Evolutionary conservation across 2,113 vertebrate genomes (phyloP), one percentile per base, ranked within the genome.

Genomic region (Mobula birostris): DNA sequence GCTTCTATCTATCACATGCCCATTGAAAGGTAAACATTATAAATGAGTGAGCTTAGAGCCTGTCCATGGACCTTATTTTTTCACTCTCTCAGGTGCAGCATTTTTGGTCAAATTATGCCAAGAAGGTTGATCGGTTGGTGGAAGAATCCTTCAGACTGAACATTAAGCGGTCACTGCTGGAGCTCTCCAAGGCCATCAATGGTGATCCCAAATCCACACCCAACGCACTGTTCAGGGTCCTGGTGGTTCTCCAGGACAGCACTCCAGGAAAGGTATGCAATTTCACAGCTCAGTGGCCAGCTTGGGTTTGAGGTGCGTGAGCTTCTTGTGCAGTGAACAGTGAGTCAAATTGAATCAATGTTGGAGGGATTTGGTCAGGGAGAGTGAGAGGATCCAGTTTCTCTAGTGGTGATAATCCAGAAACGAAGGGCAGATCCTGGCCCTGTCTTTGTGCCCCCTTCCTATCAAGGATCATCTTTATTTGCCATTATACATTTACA

Each of bases 131-230:
- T 90, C 94, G 8, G 17, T 96, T 97, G 96, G 96, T 98, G 94
- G 97, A 98, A 94, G 96, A 98, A 1, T 97, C 98, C 48, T 95
- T 98, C 24, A 96, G 96, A 32, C 95, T 95, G 78, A 98, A 98
- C 19, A 95, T 98, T 85, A 98, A 97, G 88, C 95, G 95, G 95
- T 98, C 98, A 5, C 96, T 98, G 95, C 96, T 97, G 95, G 97
- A 97, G 85, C 96, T 99, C 3, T 97, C 97, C 72, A 97, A 95
- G 94, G 98, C 97, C 94, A 97, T 98, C 95, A 98, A 96, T 5
- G 97, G 97, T 32, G 97, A 98, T 36, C 96, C 96, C 94, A 97
- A 97, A 95, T 96, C 96, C 74, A 95, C 95, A 0, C 96, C 97
- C 9, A 97, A 96, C 76, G 97, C 98, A 0, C 95, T 98, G 88